These are phyloP conservation scores for Lates calcarifer DNA, from an alignment of 2,113 vertebrate genomes.

Conservation along the genomic window DNA sequence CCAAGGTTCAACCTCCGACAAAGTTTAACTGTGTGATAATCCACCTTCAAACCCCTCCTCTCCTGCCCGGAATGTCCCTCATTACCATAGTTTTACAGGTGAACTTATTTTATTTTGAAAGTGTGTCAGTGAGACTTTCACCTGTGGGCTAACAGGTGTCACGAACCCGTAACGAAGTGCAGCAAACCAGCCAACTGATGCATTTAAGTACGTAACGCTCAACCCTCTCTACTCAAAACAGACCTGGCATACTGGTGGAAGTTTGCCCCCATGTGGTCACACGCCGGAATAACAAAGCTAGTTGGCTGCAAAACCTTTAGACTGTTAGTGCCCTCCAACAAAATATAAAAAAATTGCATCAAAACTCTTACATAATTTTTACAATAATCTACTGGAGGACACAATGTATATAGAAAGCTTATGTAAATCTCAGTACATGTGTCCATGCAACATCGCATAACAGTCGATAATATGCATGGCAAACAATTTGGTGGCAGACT, in stretches of 20 bases:
- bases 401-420: too few relatives aligned
- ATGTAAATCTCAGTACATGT: too few relatives aligned
- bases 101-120: too few relatives aligned
- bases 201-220: background rate
- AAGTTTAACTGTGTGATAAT: background rate
- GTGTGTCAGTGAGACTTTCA: too few relatives aligned
- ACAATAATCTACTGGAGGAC: too few relatives aligned
- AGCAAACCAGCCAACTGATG: background rate
- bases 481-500: too few relatives aligned
- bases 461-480: too few relatives aligned
- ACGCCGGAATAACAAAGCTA: background rate
- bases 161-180: background rate
- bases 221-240: background rate
- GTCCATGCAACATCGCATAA: too few relatives aligned
- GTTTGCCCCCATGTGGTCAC: constrained; percentile 40
- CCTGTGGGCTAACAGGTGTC: background rate
- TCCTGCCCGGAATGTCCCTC: background rate
- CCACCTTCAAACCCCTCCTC: constrained; percentile 21
- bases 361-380: too few relatives aligned
- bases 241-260: too few relatives aligned
- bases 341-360: background rate
- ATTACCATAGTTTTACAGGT: background rate
- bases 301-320: background rate
- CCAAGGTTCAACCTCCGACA: background rate
- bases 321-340: background rate